Conservation (phyloP, 2,888 invertebrate genomes). For the Lathronympha strigana region DNA sequence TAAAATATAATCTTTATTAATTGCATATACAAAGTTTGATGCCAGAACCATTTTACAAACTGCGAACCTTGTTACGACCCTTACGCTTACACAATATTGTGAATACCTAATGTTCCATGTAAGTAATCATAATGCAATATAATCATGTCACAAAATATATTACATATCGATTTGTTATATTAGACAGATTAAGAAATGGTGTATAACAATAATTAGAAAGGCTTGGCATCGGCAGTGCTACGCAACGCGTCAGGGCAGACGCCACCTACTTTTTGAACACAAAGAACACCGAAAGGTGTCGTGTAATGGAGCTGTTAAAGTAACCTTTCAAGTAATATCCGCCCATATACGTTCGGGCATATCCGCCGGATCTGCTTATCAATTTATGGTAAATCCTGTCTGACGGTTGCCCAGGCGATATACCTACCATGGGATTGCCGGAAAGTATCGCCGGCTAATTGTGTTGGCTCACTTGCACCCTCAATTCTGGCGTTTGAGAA, state of each 20-base stretch:
- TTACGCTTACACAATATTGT: slow-evolving; percentile 56
- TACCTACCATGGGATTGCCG: no score
- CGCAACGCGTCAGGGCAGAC: not conserved
- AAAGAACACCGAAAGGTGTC: no score
- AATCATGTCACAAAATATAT: slow-evolving; percentile 59
- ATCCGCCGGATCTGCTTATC: no score
- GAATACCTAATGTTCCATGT: slow-evolving; percentile 29
- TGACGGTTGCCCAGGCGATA: no score
- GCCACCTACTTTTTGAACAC: not conserved
- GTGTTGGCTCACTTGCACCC: no score
- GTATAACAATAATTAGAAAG: slow-evolving; percentile 30
- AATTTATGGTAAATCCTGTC: no score
- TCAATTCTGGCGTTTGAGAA: no score
- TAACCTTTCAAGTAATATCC: no score
- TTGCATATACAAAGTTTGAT: slow-evolving; percentile 73
- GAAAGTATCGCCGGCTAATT: no score
- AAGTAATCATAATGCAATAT: no score
- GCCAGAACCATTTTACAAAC: slow-evolving; percentile 61
- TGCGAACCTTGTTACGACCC: slow-evolving; percentile 65
- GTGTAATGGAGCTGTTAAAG: no score
- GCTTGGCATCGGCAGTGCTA: slow-evolving; percentile 13
- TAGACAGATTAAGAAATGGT: slow-evolving; percentile 65
- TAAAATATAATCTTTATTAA: slow-evolving; percentile 65
- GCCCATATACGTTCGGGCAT: no score
- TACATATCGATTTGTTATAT: slow-evolving; percentile 47